These are phyloP conservation scores for Esox masquinongy DNA, from an alignment of 2,797 vertebrate species.

Conservation along the genomic window DNA sequence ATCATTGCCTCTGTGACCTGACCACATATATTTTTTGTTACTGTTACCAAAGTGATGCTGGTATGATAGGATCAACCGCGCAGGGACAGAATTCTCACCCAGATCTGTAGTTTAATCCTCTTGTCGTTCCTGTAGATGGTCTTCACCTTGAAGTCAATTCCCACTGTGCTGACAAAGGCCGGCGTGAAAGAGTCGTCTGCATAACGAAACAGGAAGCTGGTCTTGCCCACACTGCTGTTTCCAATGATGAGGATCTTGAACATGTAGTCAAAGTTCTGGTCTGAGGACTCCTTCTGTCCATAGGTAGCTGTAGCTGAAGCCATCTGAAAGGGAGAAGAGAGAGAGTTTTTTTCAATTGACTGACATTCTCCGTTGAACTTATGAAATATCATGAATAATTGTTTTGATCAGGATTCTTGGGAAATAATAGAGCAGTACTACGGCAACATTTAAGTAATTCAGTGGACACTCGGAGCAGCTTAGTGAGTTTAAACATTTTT, in stretches of 20 bases:
- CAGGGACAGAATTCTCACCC: conserved; percentile 70
- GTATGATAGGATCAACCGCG: too few relatives aligned
- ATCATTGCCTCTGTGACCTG: background rate
- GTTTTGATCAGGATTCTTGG: background rate
- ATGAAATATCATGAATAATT: background rate
- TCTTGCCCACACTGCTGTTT: conserved; percentile 97
- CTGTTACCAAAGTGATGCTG: background rate
- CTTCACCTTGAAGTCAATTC: conserved; percentile 99
- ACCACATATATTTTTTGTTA: background rate
- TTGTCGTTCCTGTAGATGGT: conserved; percentile 98
- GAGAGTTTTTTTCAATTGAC: background rate
- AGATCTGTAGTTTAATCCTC: conserved; percentile 97
- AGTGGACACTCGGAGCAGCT: background rate
- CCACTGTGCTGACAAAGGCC: conserved; percentile 95
- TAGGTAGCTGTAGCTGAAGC: conserved; percentile 94
- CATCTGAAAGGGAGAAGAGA: conserved; percentile 75
- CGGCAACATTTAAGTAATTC: background rate
- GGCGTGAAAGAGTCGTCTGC: conserved; percentile 96
- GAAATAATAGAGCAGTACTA: background rate
- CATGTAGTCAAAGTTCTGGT: conserved; percentile 99
- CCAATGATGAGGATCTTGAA: conserved; percentile 99
- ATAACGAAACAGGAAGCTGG: conserved; percentile 95
- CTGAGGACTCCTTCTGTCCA: conserved; percentile 94
- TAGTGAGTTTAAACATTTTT: too few relatives aligned
- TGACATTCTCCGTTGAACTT: background rate